Base-by-base conservation (phyloP, 2,888 invertebrate genomes). In the Adelphocoris suturalis region DNA sequence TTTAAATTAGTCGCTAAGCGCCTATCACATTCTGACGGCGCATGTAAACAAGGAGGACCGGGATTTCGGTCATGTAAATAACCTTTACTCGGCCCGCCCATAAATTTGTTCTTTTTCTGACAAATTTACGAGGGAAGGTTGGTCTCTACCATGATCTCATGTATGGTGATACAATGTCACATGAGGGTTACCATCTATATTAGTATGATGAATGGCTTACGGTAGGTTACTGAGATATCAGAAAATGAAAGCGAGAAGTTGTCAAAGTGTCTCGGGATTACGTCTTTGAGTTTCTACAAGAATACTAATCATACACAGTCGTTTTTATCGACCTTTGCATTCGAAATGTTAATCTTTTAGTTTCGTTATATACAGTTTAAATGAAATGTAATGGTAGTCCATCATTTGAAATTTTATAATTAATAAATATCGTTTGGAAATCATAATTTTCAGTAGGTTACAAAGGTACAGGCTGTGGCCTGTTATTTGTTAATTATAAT, bases 1-100 rank as follows among this genome's bases (percentile, higher is more conserved):
- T 68, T 68, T 68, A 68, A 68, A 68, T 68, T 68, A 68, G 68
- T 68, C 68, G 68, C 23, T 68, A 68, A 68, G 68, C 68, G 23
- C 68, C 19, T 68, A 19, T 68, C 68, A n/a, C 7, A 57, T n/a
- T 23, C 27, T 23, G 27, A 68, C 3, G 13, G 11, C 68, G 19
- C 12, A 27, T 68, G 19, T 68, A 68, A 68, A 68, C 68, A 68
- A 68, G 57, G 57, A n/a, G 57, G n/a, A 2, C 57, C 57, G 68
- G 23, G 68, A 68, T 68, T 68, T 68, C 68, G 68, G 68, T 68
- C 68, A 68, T 68, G 68, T 68, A 68, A 68, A 68, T 68, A 68
- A 68, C 68, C 68, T 23, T 68, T 68, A 57, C 57, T 23, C 19
- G 68, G 23, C 13, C 23, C 23, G 23, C 68, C 19, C 68, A 19